Evolutionary conservation across 2,888 invertebrate species (phyloP).

Genomic region (Harmothoe impar): DNA sequence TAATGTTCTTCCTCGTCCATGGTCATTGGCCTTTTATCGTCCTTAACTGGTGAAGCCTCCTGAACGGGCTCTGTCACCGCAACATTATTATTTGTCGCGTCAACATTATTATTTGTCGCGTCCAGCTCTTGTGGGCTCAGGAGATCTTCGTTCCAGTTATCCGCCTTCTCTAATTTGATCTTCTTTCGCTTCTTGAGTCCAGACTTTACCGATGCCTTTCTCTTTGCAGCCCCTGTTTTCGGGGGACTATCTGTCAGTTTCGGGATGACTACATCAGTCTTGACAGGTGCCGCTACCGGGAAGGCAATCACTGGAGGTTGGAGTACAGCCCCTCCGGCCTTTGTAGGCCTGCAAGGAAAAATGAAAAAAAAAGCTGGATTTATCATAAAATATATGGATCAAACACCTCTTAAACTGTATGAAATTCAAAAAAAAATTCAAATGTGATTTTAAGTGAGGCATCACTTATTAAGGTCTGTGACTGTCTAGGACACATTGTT

Average conservation of each 20-base stretch:
- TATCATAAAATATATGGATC: no score
- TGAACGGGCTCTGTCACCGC: background rate
- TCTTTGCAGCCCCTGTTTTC: constrained; percentile 40
- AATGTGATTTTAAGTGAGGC: no score
- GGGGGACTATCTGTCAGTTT: constrained; percentile 16
- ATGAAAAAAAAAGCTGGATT: no score
- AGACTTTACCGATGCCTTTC: constrained; percentile 33
- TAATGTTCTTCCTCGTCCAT: constrained; percentile 45
- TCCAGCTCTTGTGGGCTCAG: constrained; percentile 6
- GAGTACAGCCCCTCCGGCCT: background rate
- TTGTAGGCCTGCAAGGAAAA: background rate
- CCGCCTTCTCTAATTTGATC: background rate
- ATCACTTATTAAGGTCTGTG: no score
- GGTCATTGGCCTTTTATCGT: background rate
- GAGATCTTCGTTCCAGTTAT: background rate
- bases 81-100: constrained; percentile 9
- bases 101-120: constrained; percentile 16
- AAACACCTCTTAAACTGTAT: no score
- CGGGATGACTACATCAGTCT: background rate
- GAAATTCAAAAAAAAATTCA: no score
- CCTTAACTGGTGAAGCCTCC: background rate
- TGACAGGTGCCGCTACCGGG: background rate
- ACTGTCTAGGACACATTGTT: no score
- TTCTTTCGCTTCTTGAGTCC: constrained; percentile 11
- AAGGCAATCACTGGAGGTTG: background rate